phyloP scores from a whole-genome alignment of 2,888 invertebrate species.

The Napeogenes inachia region DNA sequence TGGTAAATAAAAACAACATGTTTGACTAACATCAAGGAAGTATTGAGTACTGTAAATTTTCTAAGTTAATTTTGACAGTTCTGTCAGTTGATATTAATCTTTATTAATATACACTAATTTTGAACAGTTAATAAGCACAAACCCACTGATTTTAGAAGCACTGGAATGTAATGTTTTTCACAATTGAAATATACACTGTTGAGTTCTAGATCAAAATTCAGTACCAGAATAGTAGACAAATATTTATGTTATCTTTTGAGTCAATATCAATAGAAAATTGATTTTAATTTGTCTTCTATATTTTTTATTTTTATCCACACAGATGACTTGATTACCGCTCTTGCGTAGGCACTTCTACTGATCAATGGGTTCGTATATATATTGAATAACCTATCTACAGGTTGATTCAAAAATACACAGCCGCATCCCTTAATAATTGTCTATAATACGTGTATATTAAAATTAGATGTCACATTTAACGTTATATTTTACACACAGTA shows the following conservation, averaged over 20 bases:
- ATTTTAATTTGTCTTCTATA: too few relatives aligned
- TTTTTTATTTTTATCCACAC: too few relatives aligned
- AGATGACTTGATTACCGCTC: too few relatives aligned
- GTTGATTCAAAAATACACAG: constrained; percentile 63
- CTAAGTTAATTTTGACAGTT: constrained; percentile 12
- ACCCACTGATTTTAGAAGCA: constrained; percentile 51
- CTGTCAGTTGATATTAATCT: constrained; percentile 15
- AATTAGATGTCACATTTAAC: constrained; percentile 35
- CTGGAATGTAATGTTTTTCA: constrained; percentile 51
- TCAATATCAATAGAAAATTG: too few relatives aligned
- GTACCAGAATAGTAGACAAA: not conserved
- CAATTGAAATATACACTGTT: not conserved
- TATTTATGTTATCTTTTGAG: not conserved
- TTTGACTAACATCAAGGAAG: not conserved
- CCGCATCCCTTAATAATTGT: constrained; percentile 46
- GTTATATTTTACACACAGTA: constrained; percentile 37
- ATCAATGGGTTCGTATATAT: constrained; percentile 41
- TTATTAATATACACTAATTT: constrained; percentile 7
- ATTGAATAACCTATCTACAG: constrained; percentile 40
- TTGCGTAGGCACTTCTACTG: constrained; percentile 28
- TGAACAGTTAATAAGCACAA: constrained; percentile 33
- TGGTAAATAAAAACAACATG: not conserved
- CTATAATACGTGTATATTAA: constrained; percentile 40
- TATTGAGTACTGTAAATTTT: not conserved
- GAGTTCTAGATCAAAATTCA: not conserved